Conservation (phyloP, 2,888 invertebrate genomes). For the Belgica antarctica region DNA sequence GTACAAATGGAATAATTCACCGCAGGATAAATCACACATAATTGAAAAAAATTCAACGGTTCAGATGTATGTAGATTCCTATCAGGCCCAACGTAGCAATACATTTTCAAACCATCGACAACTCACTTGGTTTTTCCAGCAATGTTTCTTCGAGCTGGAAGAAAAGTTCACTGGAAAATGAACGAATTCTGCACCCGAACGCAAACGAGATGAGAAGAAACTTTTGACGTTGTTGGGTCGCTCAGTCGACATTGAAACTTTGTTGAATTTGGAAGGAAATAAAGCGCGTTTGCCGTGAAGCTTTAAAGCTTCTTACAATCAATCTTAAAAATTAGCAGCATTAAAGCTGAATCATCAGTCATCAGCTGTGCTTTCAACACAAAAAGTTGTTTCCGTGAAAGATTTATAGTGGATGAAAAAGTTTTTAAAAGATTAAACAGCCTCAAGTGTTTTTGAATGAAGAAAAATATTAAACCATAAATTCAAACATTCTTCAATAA, state of each 20-base stretch:
- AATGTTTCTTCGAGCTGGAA: constrained; percentile 18
- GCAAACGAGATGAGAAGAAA: not conserved
- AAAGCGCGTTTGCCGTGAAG: not conserved
- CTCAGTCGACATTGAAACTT: constrained; percentile 38
- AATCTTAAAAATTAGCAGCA: not conserved
- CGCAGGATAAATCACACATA: too few relatives aligned
- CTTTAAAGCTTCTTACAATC: not conserved
- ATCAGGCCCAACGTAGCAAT: too few relatives aligned
- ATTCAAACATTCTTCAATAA: too few relatives aligned
- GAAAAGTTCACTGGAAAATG: constrained; percentile 2
- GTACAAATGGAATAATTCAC: too few relatives aligned
- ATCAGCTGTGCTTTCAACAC: not conserved
- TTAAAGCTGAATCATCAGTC: not conserved
- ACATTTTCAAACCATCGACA: constrained; percentile 8
- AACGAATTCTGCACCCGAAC: not conserved
- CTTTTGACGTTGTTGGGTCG: not conserved
- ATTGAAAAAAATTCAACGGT: too few relatives aligned
- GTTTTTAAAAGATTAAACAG: not conserved
- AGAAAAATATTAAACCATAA: not conserved
- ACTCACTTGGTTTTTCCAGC: not conserved
- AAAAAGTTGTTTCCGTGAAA: not conserved
- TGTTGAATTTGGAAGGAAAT: constrained; percentile 24
- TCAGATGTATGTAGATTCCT: too few relatives aligned
- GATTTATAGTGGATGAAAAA: constrained; percentile 1
- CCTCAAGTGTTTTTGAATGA: not conserved